phyloP scores from a whole-genome alignment of 2,888 invertebrate genomes.

The Gandaritis pyraliata region DNA sequence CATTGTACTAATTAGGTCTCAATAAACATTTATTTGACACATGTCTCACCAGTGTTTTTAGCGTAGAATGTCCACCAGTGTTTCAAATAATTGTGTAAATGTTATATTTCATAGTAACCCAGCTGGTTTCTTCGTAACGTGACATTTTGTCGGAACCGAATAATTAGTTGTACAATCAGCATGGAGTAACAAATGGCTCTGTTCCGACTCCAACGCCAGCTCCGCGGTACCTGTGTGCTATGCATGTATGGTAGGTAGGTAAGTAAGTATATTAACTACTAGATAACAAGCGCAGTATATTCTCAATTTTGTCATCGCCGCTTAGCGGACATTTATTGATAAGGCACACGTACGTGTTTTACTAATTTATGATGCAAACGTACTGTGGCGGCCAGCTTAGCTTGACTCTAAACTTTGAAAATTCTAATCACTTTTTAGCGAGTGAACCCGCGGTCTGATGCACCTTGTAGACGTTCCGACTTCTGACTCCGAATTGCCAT shows the following conservation, averaged over 20 bases:
- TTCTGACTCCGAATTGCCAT: slow-evolving; percentile 3
- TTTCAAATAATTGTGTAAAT: too few species aligned
- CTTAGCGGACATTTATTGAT: slow-evolving; percentile 32
- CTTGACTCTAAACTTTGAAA: neutral
- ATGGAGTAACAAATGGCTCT: slow-evolving; percentile 19
- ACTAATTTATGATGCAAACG: neutral
- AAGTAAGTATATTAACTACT: slow-evolving; percentile 1
- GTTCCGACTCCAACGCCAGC: neutral
- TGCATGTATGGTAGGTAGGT: too few species aligned
- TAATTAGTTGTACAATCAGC: slow-evolving; percentile 36
- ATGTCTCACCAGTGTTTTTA: too few species aligned
- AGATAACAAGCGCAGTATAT: slow-evolving; percentile 28
- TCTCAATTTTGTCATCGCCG: slow-evolving; percentile 35
- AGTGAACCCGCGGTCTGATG: neutral
- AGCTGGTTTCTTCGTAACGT: neutral
- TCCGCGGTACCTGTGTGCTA: too few species aligned
- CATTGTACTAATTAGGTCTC: too few species aligned
- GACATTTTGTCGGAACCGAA: slow-evolving; percentile 19
- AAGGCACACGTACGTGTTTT: neutral
- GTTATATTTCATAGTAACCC: neutral
- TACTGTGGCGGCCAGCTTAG: too few species aligned
- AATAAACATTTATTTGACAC: too few species aligned
- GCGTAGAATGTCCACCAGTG: too few species aligned
- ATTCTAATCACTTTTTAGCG: neutral
- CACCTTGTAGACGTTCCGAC: neutral